Base-by-base conservation (phyloP, 2,797 vertebrate species). In the Silurus lanzhouensis region DNA sequence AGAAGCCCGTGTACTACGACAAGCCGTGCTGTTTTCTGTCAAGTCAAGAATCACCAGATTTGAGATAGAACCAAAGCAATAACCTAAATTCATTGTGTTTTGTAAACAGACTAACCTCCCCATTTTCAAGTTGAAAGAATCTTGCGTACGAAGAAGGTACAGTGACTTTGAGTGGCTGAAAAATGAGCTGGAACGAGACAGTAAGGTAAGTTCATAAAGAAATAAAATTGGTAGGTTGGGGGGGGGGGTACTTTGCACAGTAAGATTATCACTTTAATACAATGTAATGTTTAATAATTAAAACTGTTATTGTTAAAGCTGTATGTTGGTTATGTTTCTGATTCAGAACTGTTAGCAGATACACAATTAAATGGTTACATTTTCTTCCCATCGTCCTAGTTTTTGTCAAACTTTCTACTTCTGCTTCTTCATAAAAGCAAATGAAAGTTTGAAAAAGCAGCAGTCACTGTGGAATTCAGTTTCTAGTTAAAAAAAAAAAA, bases 151-250 rank as follows among this genome's bases (percentile, higher is more conserved):
- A 88, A 96, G 98, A 94, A 95, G 98, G 95, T 99, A 99, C 94
- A 99, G 98, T 3, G 98, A 99, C 92, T 99, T 99, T 88, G 98
- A 99, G 87, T 99, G 98, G 98, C 92, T 99, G 93, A 99, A 99
- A 93, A 99, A 97, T 91, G 98, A 99, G 92, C 93, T 99, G 95
- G 98, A 99, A 91, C 95, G 98, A 93, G 97, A 99, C 95, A 99
- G 98, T 93, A 99, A 99, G 97, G 98, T 98, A 92, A 94, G 95
- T 60, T 71, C 48, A n/a, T 81, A 67, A 20, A 38, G 12, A 83
- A 81, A 75, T 9, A 75, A 2, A 22, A 61, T 46, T 31, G n/a
- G n/a, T n/a, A n/a, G 2, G 10, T 1, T 0, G 9, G 31, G 31
- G 38, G 38, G 38, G 38, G 38, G 22, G 63, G 55, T 19, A 58